Base-by-base conservation (phyloP, 1,140 invertebrate genomes). In the Diabrotica undecimpunctata region DNA sequence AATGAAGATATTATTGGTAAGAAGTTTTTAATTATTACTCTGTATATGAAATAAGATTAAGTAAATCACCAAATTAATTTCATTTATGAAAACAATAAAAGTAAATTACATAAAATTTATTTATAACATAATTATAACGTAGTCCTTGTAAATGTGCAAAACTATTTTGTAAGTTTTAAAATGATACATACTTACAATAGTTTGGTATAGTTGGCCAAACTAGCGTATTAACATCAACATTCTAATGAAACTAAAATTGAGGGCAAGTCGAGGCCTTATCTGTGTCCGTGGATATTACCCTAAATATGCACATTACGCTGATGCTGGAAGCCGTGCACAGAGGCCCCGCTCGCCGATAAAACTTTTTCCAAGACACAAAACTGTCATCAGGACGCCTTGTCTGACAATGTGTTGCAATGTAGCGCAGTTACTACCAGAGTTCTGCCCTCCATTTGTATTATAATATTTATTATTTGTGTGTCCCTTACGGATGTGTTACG, bases 381-480 rank as follows among this genome's bases (percentile, higher is more conserved):
- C 74, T 78, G 77, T 76, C 75, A 74, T 74, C 74, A 71, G 67
- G 62, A 73, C 70, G 70, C 70, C 70, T 70, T 72, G 74, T 71
- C 71, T 72, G 74, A 76, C 74, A 76, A 76, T 76, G 75, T 75
- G 75, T 74, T 73, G 71, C 76, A 75, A 76, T 76, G 74, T 77
- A 69, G 69, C 62, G 64, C 58, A 61, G 66, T 66, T 60, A 54
- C 50, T 65, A 66, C 63, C 63, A 62, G 64, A 65, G 60, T 46
- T 56, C 62, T 50, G 59, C 66, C 61, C 56, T 64, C 66, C 68
- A 66, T 71, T 67, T 66, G 71, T 71, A 74, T 78, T 78, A 76
- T 76, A 77, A 77, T 78, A 78, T 78, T 78, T 77, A 78, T 78
- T 78, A 77, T 78, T 76, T 78, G 77, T 76, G 74, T 70, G 66